phyloP scores from a whole-genome alignment of 2,888 invertebrate species.

The Acrobasis consociella region DNA sequence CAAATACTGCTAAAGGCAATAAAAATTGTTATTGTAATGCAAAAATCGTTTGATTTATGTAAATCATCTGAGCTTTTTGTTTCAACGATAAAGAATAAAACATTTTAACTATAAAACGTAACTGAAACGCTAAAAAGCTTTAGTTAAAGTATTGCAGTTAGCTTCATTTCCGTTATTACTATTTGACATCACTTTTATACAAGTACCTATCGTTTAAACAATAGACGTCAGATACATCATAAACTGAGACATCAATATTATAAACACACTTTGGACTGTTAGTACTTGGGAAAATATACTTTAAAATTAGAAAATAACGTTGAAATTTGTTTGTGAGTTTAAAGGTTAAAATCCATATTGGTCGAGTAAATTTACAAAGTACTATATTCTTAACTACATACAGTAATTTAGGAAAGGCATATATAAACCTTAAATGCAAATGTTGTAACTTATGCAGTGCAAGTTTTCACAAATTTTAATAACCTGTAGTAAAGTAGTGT shows the following conservation, averaged over 20 bases:
- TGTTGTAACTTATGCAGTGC: too few relatives aligned
- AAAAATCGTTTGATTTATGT: too few relatives aligned
- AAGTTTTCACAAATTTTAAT: too few relatives aligned
- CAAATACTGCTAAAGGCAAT: too few relatives aligned
- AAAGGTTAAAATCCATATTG: background rate
- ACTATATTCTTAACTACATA: too few relatives aligned
- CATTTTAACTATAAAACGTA: background rate
- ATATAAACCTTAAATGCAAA: too few relatives aligned
- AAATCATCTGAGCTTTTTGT: too few relatives aligned
- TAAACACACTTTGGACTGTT: background rate
- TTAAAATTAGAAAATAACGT: background rate
- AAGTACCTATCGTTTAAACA: constrained; percentile 10
- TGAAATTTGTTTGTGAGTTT: background rate
- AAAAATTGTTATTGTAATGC: too few relatives aligned
- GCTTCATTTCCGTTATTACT: constrained; percentile 3
- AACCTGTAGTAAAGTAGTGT: too few relatives aligned
- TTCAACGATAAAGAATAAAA: too few relatives aligned
- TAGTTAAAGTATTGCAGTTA: background rate
- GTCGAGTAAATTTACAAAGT: background rate
- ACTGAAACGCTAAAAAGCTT: background rate
- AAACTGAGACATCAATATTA: constrained; percentile 8
- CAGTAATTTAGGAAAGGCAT: too few relatives aligned
- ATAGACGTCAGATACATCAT: constrained; percentile 9
- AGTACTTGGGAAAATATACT: background rate
- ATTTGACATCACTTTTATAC: constrained; percentile 4